Conservation (phyloP, 2,797 vertebrate species). For the Scleropages formosus region DNA sequence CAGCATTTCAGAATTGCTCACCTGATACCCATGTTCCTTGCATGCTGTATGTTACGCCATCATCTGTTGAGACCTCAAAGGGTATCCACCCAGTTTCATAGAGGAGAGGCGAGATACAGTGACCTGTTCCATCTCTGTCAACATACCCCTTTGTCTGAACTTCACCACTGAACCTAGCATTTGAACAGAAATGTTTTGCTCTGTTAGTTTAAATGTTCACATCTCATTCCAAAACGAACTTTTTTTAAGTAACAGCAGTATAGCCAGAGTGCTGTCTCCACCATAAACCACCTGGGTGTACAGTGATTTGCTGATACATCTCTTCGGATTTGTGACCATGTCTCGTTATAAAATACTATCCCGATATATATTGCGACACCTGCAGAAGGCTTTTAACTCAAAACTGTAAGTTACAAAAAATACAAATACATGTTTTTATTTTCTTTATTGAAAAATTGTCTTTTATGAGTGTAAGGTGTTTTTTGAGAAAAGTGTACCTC, state of each 20-base stretch:
- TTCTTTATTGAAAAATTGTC: too few relatives aligned
- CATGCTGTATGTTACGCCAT: slow-evolving; percentile 65
- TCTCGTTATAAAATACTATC: too few relatives aligned
- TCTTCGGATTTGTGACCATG: too few relatives aligned
- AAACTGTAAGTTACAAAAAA: too few relatives aligned
- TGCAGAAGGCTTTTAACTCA: too few relatives aligned
- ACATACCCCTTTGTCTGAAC: slow-evolving; percentile 72
- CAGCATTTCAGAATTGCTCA: background rate
- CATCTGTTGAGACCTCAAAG: slow-evolving; percentile 74
- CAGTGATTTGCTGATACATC: too few relatives aligned
- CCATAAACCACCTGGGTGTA: too few relatives aligned
- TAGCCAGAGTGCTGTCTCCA: too few relatives aligned
- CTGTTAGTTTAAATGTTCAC: background rate
- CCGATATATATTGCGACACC: too few relatives aligned
- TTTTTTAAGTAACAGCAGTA: slow-evolving; percentile 32
- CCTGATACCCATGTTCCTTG: slow-evolving; percentile 81
- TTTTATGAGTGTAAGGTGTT: too few relatives aligned
- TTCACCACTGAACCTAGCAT: slow-evolving; percentile 71
- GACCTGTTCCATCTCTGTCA: slow-evolving; percentile 57
- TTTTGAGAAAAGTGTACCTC: too few relatives aligned
- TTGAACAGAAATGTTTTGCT: background rate
- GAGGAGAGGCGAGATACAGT: slow-evolving; percentile 85
- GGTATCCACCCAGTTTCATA: slow-evolving; percentile 81
- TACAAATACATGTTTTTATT: too few relatives aligned
- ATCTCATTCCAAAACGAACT: slow-evolving; percentile 21